These are phyloP conservation scores for Papilio demoleus DNA, from an alignment of 2,888 invertebrate species.

Conservation along the genomic window DNA sequence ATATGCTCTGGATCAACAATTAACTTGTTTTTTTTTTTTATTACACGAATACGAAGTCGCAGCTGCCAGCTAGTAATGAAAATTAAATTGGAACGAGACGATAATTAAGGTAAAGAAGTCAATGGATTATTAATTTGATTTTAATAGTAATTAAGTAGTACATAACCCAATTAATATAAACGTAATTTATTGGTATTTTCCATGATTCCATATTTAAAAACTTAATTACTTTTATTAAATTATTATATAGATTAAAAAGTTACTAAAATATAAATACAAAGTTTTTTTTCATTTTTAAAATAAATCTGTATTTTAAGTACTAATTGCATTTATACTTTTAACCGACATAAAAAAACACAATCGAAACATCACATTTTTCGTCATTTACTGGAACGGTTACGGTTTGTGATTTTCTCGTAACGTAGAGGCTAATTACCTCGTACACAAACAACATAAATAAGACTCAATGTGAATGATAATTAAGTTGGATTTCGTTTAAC, in stretches of 20 bases:
- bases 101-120: neutral
- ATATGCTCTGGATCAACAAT: no score
- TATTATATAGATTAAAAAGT: no score
- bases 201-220: no score
- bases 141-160: neutral
- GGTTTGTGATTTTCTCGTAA: conserved; percentile 30
- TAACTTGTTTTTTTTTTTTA: no score
- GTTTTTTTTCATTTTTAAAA: neutral
- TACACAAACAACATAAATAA: conserved; percentile 24
- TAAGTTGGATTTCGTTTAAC: conserved; percentile 51
- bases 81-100: neutral
- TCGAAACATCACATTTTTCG: conserved; percentile 27
- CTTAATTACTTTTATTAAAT: no score
- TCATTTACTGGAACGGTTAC: conserved; percentile 34
- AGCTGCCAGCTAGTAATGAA: no score
- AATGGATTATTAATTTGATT: neutral
- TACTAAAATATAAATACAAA: neutral
- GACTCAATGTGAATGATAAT: conserved; percentile 40
- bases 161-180: neutral
- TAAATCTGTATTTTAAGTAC: neutral
- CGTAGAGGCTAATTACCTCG: conserved; percentile 31
- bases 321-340: neutral
- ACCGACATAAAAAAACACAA: neutral
- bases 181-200: no score
- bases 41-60: no score